Percentiles rank a stretch among this genome's conserved stretches.
phyloP scores from a whole-genome alignment of 53 echinoderm and acorn worm genomes.

The Holothuria leucospilota region DNA sequence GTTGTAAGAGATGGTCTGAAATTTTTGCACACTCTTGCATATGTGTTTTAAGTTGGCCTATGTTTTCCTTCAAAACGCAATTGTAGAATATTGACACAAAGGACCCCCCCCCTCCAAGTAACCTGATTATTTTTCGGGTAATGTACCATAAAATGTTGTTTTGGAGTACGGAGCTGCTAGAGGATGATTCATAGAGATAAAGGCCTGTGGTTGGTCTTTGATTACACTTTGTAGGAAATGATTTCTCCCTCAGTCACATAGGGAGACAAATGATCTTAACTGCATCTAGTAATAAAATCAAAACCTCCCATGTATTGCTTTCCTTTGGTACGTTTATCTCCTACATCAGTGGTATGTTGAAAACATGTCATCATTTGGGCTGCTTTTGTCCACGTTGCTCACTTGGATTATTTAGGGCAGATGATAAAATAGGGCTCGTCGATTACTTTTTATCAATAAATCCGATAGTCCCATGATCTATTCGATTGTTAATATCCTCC shows the following conservation, averaged over 20 bases:
- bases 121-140: conserved; percentile 49
- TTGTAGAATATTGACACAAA: conserved; percentile 34
- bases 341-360: conserved; percentile 48
- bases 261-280: conserved; percentile 57
- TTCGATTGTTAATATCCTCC: conserved; percentile 52
- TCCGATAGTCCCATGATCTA: conserved; percentile 60
- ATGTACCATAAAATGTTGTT: conserved; percentile 62
- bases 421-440: conserved; percentile 42
- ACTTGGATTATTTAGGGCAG: conserved; percentile 53
- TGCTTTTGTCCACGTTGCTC: conserved; percentile 61
- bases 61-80: conserved; percentile 69
- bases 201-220: conserved; percentile 55
- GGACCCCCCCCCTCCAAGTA: conserved; percentile 65
- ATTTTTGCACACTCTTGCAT: conserved; percentile 50
- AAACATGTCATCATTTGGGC: conserved; percentile 62
- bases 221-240: conserved; percentile 51
- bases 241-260: conserved; percentile 56
- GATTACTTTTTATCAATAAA: conserved; percentile 52
- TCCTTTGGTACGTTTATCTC: conserved; percentile 56
- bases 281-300: conserved; percentile 49
- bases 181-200: conserved; percentile 40
- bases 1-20: conserved; percentile 42
- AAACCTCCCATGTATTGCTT: conserved; percentile 53
- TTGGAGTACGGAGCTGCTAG: conserved; percentile 31
- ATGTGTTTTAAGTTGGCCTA: conserved; percentile 51